Percentiles rank a stretch among this genome's conserved stretches.
phyloP scores from a whole-genome alignment of 2,113 vertebrate species.

The Ictalurus furcatus region DNA sequence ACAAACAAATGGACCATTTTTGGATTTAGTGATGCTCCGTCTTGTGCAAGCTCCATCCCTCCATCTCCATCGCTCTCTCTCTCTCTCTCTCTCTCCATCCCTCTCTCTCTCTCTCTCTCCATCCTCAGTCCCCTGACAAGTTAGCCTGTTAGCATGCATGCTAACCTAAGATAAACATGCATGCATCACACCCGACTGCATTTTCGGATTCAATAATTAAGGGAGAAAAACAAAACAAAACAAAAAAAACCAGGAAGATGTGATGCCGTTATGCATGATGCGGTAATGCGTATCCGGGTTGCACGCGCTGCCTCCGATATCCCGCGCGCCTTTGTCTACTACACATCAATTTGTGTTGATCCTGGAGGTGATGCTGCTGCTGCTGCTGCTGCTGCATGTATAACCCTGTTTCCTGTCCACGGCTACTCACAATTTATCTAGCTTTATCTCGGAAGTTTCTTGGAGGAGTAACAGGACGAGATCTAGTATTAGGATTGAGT shows the following conservation, averaged over 20 bases:
- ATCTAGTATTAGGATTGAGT: background rate
- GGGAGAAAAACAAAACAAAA: fast-evolving
- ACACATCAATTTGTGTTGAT: conserved; percentile 3
- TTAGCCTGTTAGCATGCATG: conserved; percentile 42
- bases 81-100: background rate
- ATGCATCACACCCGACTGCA: background rate
- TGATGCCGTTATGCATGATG: background rate
- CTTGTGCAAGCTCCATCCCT: background rate
- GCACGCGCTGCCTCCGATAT: conserved; percentile 1
- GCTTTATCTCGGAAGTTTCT: background rate
- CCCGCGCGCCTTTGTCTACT: conserved; percentile 13
- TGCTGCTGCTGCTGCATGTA: background rate
- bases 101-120: background rate
- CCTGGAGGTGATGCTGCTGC: conserved; percentile 4
- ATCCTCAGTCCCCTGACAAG: background rate
- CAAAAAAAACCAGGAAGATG: background rate
- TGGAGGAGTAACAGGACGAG: background rate
- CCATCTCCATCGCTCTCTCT: background rate
- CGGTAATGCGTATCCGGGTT: conserved; percentile 19
- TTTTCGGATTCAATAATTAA: background rate
- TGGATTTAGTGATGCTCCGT: background rate
- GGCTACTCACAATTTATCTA: background rate
- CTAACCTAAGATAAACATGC: conserved; percentile 32
- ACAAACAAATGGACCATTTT: background rate
- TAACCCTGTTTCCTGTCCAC: background rate